A percentile compares a stretch with the other conserved stretches of the same genome.
phyloP scores from a whole-genome alignment of 2,797 vertebrate species.

The Enteromius argenteus region DNA sequence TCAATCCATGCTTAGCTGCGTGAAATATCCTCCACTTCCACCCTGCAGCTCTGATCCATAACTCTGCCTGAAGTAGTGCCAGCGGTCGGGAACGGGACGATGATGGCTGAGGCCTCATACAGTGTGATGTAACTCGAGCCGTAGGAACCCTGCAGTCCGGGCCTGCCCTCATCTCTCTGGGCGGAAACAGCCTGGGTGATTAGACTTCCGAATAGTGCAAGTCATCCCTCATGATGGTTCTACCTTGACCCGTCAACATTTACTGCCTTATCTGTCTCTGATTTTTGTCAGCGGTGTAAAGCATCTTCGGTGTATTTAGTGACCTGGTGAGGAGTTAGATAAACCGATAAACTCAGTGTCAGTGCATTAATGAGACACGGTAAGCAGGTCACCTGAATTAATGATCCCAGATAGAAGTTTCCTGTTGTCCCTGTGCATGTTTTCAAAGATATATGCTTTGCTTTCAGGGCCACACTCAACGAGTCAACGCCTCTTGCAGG shows the following conservation, averaged over 20 bases:
- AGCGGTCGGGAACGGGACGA: not conserved
- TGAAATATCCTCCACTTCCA: slow-evolving; percentile 31
- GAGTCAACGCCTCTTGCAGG: slow-evolving; percentile 75
- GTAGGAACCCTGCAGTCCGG: slow-evolving; percentile 20
- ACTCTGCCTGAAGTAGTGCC: slow-evolving; percentile 31
- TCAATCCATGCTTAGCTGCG: slow-evolving; percentile 11
- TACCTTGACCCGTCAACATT: slow-evolving; percentile 53
- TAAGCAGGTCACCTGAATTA: slow-evolving; percentile 34
- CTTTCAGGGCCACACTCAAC: slow-evolving; percentile 77
- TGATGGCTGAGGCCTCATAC: slow-evolving; percentile 12
- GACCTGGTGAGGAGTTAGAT: slow-evolving; percentile 38
- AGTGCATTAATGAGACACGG: slow-evolving; percentile 32
- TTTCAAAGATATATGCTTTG: slow-evolving; percentile 70
- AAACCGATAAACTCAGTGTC: slow-evolving; percentile 27
- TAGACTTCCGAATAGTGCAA: slow-evolving; percentile 27
- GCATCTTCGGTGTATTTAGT: slow-evolving; percentile 32
- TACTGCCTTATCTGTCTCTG: slow-evolving; percentile 25
- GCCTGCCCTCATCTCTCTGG: not conserved
- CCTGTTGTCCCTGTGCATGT: slow-evolving; percentile 13
- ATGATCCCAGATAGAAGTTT: slow-evolving; percentile 35
- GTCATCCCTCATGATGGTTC: slow-evolving; percentile 34
- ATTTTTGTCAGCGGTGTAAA: slow-evolving; percentile 40
- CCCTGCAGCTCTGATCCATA: slow-evolving; percentile 31
- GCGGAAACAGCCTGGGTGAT: slow-evolving; percentile 37
- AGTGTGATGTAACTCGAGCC: slow-evolving; percentile 44